Conservation (phyloP, 1,140 invertebrate genomes). For the Oncopodura yosiiana region DNA sequence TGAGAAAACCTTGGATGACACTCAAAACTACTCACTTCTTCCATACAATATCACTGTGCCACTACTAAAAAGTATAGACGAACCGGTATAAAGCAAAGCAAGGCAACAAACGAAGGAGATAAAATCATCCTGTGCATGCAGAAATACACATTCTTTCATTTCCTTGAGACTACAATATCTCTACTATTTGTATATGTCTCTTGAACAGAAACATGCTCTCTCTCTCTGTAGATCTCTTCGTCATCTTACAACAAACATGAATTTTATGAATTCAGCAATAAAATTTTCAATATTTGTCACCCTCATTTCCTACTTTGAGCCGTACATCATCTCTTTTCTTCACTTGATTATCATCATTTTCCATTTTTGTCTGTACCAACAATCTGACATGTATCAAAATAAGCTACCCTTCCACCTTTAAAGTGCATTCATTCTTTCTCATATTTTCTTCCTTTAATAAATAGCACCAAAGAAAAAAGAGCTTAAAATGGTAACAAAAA, state of each 20-base stretch:
- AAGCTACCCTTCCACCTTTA: too few relatives aligned
- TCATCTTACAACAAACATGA: slow-evolving; percentile 6
- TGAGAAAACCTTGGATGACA: slow-evolving; percentile 23
- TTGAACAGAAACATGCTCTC: too few relatives aligned
- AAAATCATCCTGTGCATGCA: slow-evolving; percentile 5
- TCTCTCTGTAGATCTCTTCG: too few relatives aligned
- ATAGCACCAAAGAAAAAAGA: too few relatives aligned
- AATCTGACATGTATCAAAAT: too few relatives aligned
- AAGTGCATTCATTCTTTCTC: too few relatives aligned
- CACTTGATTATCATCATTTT: not conserved
- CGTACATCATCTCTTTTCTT: not conserved
- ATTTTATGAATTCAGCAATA: slow-evolving; percentile 30
- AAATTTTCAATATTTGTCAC: slow-evolving; percentile 35
- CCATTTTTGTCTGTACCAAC: not conserved
- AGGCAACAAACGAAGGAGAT: too few relatives aligned
- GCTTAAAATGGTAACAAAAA: not conserved
- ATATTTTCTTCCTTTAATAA: too few relatives aligned
- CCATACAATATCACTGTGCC: too few relatives aligned
- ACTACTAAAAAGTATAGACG: too few relatives aligned
- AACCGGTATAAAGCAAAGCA: too few relatives aligned
- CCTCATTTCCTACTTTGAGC: slow-evolving; percentile 10
- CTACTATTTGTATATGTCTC: too few relatives aligned
- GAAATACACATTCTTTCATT: not conserved
- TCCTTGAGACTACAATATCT: not conserved
- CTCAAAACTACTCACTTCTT: slow-evolving; percentile 7